These are phyloP conservation scores for Heliconius hewitsoni DNA, from an alignment of 1,140 invertebrate genomes.

Conservation along the genomic window DNA sequence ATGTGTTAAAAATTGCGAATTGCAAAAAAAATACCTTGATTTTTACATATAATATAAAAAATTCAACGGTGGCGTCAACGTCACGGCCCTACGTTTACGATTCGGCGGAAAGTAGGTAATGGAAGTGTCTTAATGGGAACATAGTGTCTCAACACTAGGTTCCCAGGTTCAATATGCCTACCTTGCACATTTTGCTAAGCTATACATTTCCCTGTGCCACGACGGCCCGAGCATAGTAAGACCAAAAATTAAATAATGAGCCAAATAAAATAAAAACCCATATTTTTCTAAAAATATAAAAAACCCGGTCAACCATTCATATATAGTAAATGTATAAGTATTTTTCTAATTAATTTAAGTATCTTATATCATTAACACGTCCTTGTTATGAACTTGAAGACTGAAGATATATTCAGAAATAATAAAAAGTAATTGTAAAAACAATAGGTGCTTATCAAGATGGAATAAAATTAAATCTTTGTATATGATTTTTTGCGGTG, in stretches of 20 bases:
- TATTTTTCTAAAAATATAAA: not conserved
- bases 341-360: not conserved
- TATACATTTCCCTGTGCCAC: too few relatives aligned
- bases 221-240: too few relatives aligned
- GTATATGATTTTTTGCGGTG: not conserved
- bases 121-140: too few relatives aligned
- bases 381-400: not conserved
- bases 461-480: not conserved
- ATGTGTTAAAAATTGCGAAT: too few relatives aligned
- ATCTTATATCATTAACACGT: not conserved
- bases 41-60: not conserved
- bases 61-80: too few relatives aligned
- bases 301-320: not conserved
- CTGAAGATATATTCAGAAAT: not conserved
- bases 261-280: too few relatives aligned
- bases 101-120: too few relatives aligned
- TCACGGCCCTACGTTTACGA: not conserved
- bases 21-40: too few relatives aligned
- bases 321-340: not conserved
- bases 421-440: not conserved
- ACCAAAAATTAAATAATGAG: too few relatives aligned
- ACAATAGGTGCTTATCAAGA: slow-evolving; percentile 5
- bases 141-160: too few relatives aligned
- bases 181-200: too few relatives aligned
- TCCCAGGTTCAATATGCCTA: too few relatives aligned